phyloP scores from a whole-genome alignment of 1,140 invertebrate genomes.

The Drosophila albomicans region DNA sequence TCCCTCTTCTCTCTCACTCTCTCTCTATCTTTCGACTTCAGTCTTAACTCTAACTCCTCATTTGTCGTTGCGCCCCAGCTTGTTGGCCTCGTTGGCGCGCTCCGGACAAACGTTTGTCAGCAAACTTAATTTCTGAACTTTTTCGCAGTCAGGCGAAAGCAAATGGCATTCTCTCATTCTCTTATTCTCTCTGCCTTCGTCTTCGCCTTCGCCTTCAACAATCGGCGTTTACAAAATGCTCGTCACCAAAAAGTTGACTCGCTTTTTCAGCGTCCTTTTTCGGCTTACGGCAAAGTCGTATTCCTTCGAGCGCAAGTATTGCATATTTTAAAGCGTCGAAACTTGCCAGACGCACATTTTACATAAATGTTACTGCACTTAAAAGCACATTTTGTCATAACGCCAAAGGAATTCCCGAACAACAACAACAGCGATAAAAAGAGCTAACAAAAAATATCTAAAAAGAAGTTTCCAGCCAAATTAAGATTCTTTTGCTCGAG shows the following conservation, averaged over 20 bases:
- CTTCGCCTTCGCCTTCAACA: not conserved
- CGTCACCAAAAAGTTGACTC: constrained; percentile 57
- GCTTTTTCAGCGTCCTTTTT: constrained; percentile 56
- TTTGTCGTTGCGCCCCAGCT: constrained; percentile 4
- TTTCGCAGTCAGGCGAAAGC: constrained; percentile 58
- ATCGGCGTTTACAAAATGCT: constrained; percentile 71
- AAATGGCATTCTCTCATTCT: constrained; percentile 57
- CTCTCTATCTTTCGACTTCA: not conserved
- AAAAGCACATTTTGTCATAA: constrained; percentile 83
- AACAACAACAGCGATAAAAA: not conserved
- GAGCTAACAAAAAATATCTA: not conserved
- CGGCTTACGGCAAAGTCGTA: not conserved
- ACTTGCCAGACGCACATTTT: constrained; percentile 82
- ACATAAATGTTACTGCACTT: constrained; percentile 78
- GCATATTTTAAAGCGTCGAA: constrained; percentile 77
- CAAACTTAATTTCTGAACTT: constrained; percentile 83
- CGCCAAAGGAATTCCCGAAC: constrained; percentile 51
- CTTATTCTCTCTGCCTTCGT: not conserved
- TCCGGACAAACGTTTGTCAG: constrained; percentile 78
- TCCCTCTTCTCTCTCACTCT: not conserved
- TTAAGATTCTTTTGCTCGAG: constrained; percentile 74
- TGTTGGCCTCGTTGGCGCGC: constrained; percentile 9
- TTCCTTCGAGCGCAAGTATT: constrained; percentile 17
- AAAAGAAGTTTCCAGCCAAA: constrained; percentile 50
- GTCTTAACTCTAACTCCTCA: constrained; percentile 2